Evolutionary conservation across 2,888 invertebrate species (phyloP).

Genomic region (Acleris sparsana): DNA sequence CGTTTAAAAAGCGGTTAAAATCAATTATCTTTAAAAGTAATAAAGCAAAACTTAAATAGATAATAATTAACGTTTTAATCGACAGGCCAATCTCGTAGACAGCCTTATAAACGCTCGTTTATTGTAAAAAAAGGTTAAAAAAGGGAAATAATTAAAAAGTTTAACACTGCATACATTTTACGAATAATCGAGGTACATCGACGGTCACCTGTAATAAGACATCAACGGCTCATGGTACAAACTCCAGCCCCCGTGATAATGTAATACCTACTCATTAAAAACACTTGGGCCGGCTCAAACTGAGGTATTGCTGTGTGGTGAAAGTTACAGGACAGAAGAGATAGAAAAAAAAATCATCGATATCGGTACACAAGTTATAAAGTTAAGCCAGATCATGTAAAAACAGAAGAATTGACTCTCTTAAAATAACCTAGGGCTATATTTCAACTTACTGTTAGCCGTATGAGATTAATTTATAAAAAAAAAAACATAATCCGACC

Average conservation of each 20-base stretch:
- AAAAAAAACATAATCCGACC: too few relatives aligned
- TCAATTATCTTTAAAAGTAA: conserved; percentile 31
- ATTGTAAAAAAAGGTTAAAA: conserved; percentile 28
- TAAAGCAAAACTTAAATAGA: conserved; percentile 34
- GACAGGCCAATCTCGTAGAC: conserved; percentile 36
- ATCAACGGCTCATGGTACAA: conserved; percentile 71
- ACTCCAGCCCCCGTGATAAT: conserved; percentile 68
- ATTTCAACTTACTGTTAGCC: too few relatives aligned
- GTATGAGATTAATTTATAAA: too few relatives aligned
- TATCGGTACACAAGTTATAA: too few relatives aligned
- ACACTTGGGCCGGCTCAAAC: conserved; percentile 71
- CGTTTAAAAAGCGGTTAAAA: conserved; percentile 29
- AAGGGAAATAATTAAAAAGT: conserved; percentile 61
- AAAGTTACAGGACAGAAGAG: conserved; percentile 43
- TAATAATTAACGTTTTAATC: conserved; percentile 37
- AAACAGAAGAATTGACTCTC: too few relatives aligned
- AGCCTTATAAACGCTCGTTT: conserved; percentile 25
- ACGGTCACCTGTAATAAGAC: conserved; percentile 73
- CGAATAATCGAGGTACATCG: conserved; percentile 60
- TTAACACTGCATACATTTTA: conserved; percentile 74
- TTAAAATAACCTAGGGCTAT: too few relatives aligned
- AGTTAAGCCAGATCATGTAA: too few relatives aligned
- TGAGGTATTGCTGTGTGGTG: conserved; percentile 49
- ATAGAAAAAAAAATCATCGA: background rate
- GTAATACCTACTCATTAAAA: conserved; percentile 78